A percentile compares a stretch with the other conserved stretches of the same genome.
Evolutionary conservation across 2,113 vertebrate genomes (phyloP).

Genomic region (Peromyscus leucopus): DNA sequence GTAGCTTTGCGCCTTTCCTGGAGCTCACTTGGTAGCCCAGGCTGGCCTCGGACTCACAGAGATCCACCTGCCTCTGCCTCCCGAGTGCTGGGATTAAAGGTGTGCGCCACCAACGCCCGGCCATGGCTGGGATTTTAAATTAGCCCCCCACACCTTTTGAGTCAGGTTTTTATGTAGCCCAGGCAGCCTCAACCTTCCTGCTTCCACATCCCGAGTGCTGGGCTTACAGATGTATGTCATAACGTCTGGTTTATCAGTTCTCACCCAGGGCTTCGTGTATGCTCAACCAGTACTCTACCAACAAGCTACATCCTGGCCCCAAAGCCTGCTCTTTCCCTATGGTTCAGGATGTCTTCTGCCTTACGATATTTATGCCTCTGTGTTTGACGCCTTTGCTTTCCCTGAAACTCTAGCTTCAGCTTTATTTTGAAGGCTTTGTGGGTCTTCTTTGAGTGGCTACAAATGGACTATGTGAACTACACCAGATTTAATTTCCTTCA

Average conservation of each 20-base stretch:
- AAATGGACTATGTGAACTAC: neutral
- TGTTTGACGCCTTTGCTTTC: neutral
- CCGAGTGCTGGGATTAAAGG: too few relatives aligned
- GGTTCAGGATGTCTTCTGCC: neutral
- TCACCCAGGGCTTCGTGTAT: neutral
- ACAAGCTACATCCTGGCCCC: neutral
- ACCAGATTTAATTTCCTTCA: neutral
- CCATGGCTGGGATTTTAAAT: neutral
- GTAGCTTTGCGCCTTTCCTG: too few relatives aligned
- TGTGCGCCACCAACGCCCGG: too few relatives aligned
- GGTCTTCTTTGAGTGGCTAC: neutral
- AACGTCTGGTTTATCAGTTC: neutral
- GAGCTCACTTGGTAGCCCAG: too few relatives aligned
- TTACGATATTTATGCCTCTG: neutral
- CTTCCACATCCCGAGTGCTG: neutral
- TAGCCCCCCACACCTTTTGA: neutral
- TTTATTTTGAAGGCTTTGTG: slow-evolving; percentile 46
- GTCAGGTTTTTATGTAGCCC: neutral
- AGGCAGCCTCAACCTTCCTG: neutral
- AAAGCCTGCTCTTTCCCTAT: neutral
- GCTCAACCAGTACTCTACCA: neutral
- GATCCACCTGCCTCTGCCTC: too few relatives aligned
- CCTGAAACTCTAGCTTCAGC: neutral
- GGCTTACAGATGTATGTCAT: neutral
- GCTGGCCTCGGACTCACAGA: too few relatives aligned